Base-by-base conservation (phyloP, 2,113 vertebrate species). In the Chlorodrepanis virens region DNA sequence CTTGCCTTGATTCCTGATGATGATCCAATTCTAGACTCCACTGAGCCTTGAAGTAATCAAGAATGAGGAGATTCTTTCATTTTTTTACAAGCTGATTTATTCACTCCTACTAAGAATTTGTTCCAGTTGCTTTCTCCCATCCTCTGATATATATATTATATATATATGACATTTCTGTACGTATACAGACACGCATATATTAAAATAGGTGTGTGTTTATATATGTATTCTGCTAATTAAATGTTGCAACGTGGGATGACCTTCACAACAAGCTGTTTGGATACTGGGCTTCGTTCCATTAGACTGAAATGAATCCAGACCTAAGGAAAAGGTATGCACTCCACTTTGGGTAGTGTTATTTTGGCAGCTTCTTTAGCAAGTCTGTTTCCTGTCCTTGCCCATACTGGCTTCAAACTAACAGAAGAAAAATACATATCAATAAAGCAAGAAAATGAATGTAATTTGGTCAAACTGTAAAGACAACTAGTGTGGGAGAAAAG, bases 261-360 rank as follows among this genome's bases (percentile, higher is more conserved):
- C 82, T 95, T 96, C 90, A 83, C 64, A 83, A 67, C 68, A 77
- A 96, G 94, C 94, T 93, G 44, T 56, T 86, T 95, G 75, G 42
- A 59, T 83, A 65, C 79, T 59, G 71, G 83, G 85, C 87, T 82
- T 90, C 82, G 76, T 89, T 95, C 84, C 83, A 89, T 64, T 60
- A 83, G 40, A 56, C 45, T 71, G 87, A 93, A 91, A 85, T 24
- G 3, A 50, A 82, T 82, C 52, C 69, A 89, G 75, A 37, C 60
- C 0, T 5, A 85, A 35, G 72, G 39, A 93, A 81, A 91, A 93
- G 83, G 52, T 83, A 57, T 31, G 42, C 9, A 14, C 50, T 82
- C 87, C 69, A 61, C 81, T 94, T 75, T 61, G 64, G 74, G 31
- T 60, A 78, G 69, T n/a, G 80, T 60, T 82, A 82, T 95, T 89